Evolutionary conservation across 1,140 invertebrate species (phyloP), one percentile per base, ranked within the genome.

Genomic region (Drosophila aff.): DNA sequence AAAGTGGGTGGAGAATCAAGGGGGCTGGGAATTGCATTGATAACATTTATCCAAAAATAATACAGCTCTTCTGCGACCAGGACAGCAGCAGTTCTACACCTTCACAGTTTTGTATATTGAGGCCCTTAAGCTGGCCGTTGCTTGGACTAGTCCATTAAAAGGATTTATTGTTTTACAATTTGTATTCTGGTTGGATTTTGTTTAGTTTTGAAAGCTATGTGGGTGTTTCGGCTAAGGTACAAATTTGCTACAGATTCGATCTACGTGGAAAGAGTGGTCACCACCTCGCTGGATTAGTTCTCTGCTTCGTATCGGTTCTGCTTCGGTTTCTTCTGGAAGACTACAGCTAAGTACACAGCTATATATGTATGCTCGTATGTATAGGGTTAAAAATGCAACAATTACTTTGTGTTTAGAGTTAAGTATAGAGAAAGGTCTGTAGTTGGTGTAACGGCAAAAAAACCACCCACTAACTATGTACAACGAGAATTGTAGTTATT

Each of bases 11-110:
- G 44, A 44, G 33, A 71, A 33, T 58, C 28, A 36, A 28, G 18
- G n/a, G 36, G 46, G n/a, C 28, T 33, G 50, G 28, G 28, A 18
- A 8, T 52, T 33, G 33, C 62, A 41, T 55, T 59, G 55, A 69
- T 79, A 72, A 89, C 83, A 81, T 75, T 89, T 83, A 65, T 87
- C 83, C 76, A 87, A 87, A 87, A 87, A 87, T 87, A 87, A 87
- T 78, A 72, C 72, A 63, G 50, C 46, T 52, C 11, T 11, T 33
- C 21, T 40, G 53, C 16, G 31, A 33, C 40, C n/a, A 16, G 28
- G 26, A 59, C 13, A 59, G 52, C 62, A 18, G 49, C 50, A 64
- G 43, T 64, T 41, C 49, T 33, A 26, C 36, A 40, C 28, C 18
- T 38, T 38, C 63, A 13, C n/a, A 33, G 31, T 38, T 61, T 64